These are phyloP conservation scores for Chromis chromis DNA, from an alignment of 2,797 vertebrate species.

Conservation along the genomic window DNA sequence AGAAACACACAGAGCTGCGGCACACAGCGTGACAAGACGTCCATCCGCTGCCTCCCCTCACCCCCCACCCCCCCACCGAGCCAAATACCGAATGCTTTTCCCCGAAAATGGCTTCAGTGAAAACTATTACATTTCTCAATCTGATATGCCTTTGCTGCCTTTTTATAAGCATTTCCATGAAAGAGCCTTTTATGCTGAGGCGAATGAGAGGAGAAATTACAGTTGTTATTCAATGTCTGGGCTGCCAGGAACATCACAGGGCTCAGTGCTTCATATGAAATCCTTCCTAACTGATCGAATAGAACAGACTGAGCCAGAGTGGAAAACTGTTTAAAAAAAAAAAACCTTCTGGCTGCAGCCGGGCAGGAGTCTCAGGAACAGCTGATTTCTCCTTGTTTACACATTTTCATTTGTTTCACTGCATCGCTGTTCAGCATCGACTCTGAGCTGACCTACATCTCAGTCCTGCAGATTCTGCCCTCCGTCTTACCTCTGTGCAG, in stretches of 20 bases:
- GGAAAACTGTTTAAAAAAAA: slow-evolving; percentile 19
- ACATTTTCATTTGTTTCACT: slow-evolving; percentile 17
- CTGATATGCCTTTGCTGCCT: slow-evolving; percentile 60
- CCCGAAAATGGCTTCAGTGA: slow-evolving; percentile 67
- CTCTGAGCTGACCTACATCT: slow-evolving; percentile 19
- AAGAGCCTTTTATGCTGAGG: slow-evolving; percentile 67
- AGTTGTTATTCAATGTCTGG: slow-evolving; percentile 50
- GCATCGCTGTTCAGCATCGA: slow-evolving; percentile 10
- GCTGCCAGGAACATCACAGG: slow-evolving; percentile 61
- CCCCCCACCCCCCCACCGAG: neutral
- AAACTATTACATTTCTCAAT: slow-evolving; percentile 72
- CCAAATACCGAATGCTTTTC: slow-evolving; percentile 51
- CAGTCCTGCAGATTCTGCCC: neutral
- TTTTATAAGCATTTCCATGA: slow-evolving; percentile 67
- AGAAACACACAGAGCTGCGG: slow-evolving; percentile 65
- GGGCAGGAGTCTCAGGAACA: slow-evolving; percentile 11
- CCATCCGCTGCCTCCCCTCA: slow-evolving; percentile 25
- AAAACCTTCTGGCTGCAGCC: slow-evolving; percentile 17
- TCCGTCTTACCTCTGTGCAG: slow-evolving; percentile 17
- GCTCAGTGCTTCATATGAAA: slow-evolving; percentile 54
- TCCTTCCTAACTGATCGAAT: slow-evolving; percentile 56
- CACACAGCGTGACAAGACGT: slow-evolving; percentile 53
- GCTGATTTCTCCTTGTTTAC: slow-evolving; percentile 15
- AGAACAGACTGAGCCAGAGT: slow-evolving; percentile 17
- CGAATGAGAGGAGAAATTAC: slow-evolving; percentile 67